phyloP scores from a whole-genome alignment of 2,888 invertebrate species.

The Pomacea canaliculata region DNA sequence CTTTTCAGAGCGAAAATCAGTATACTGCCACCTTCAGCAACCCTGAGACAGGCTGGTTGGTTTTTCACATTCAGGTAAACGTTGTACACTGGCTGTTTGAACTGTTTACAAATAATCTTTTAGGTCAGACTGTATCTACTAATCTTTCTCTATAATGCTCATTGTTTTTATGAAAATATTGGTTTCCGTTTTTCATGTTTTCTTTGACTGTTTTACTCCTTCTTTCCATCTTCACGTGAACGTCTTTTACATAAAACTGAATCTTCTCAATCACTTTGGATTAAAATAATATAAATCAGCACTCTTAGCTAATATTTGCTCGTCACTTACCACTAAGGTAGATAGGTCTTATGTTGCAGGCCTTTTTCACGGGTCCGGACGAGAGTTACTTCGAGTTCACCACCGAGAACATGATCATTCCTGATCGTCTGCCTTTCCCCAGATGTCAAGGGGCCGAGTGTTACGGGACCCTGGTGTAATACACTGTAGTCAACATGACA shows the following conservation, averaged over 20 bases:
- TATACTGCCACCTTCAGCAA: conserved; percentile 1
- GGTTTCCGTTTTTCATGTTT: too few relatives aligned
- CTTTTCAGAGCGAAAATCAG: not conserved
- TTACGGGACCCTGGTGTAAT: conserved; percentile 21
- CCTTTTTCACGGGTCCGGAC: conserved; percentile 17
- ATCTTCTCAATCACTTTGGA: too few relatives aligned
- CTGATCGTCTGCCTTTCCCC: conserved; percentile 22
- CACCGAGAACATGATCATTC: conserved; percentile 28
- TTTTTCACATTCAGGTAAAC: conserved; percentile 11
- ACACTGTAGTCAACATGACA: too few relatives aligned
- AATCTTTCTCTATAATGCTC: too few relatives aligned
- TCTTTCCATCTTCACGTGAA: too few relatives aligned
- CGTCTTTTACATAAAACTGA: too few relatives aligned
- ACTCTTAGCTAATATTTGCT: too few relatives aligned
- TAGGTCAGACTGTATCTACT: too few relatives aligned
- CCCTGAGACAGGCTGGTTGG: conserved; percentile 7
- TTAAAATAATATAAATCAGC: too few relatives aligned
- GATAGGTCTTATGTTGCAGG: conserved; percentile 9
- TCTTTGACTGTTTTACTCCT: too few relatives aligned
- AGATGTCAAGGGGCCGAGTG: conserved; percentile 22
- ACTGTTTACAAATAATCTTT: too few relatives aligned
- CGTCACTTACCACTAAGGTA: not conserved
- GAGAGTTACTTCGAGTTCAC: conserved; percentile 28
- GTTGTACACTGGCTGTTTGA: not conserved
- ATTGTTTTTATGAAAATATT: too few relatives aligned